Evolutionary conservation across 2,113 vertebrate genomes (phyloP).

Genomic region (Chamaea fasciata): DNA sequence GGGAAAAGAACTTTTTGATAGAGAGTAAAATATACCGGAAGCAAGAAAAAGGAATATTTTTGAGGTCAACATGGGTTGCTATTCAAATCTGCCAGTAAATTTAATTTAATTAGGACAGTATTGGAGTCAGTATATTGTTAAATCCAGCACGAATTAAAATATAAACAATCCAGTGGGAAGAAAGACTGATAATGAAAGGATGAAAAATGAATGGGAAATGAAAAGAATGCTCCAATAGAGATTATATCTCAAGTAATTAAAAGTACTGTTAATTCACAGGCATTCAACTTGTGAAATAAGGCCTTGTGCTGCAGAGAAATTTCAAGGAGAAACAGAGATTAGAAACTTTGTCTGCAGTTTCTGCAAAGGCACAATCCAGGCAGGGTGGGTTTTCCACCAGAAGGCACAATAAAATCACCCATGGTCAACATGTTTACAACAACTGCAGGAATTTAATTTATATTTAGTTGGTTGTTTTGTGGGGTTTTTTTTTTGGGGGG

Average conservation of each 20-base stretch:
- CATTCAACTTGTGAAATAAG: neutral
- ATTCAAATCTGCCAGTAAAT: constrained; percentile 8
- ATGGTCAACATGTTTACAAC: neutral
- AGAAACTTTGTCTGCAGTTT: neutral
- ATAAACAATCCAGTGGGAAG: neutral
- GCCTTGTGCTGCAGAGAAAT: neutral
- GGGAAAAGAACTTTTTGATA: neutral
- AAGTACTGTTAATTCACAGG: neutral
- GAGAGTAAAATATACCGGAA: neutral
- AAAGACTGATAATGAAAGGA: neutral
- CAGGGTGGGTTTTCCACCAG: neutral
- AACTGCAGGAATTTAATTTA: neutral
- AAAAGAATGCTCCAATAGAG: neutral
- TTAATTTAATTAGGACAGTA: constrained; percentile 20
- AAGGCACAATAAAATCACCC: neutral
- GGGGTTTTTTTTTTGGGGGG: too few relatives aligned
- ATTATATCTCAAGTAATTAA: constrained; percentile 39
- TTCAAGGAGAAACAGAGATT: constrained; percentile 25
- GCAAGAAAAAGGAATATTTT: neutral
- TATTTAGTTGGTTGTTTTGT: neutral
- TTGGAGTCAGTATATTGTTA: constrained; percentile 5
- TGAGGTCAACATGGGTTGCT: neutral
- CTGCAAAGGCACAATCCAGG: neutral
- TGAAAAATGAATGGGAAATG: constrained; percentile 3
- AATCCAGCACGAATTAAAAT: neutral